Conservation (phyloP, 1,140 invertebrate genomes). For the Spodoptera frugiperda region DNA sequence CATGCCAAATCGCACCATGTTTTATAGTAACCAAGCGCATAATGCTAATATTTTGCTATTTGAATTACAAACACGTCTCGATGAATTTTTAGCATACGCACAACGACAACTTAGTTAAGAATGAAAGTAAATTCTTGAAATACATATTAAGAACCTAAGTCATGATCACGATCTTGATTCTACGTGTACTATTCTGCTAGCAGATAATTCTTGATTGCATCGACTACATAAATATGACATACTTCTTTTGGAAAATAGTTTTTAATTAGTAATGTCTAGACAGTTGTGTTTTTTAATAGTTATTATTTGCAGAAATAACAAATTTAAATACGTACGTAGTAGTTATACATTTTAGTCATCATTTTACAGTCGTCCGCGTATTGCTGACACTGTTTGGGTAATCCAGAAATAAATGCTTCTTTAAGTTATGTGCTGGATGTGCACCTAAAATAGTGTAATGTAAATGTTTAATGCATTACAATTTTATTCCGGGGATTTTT, state of each 20-base stretch:
- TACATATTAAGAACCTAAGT: not conserved
- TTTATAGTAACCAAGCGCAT: conserved; percentile 22
- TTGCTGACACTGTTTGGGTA: not conserved
- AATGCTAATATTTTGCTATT: conserved; percentile 1
- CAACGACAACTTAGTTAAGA: no score
- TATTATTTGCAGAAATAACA: not conserved
- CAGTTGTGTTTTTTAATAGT: not conserved
- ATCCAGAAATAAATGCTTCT: not conserved
- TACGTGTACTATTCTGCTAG: no score
- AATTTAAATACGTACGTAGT: not conserved
- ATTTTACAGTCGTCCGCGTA: not conserved
- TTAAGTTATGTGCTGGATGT: no score
- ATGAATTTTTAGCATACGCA: not conserved
- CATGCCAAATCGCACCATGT: conserved; percentile 35
- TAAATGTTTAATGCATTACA: no score
- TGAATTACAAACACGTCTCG: not conserved
- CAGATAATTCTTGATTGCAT: no score
- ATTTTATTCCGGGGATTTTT: no score
- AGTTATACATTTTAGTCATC: not conserved
- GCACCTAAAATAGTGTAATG: no score
- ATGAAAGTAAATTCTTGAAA: not conserved
- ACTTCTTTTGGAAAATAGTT: not conserved
- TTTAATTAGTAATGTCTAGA: not conserved
- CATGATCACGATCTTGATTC: no score
- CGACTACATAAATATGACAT: no score